Percentiles rank a stretch among this genome's conserved stretches.
Evolutionary conservation across 2,888 invertebrate genomes (phyloP).

Genomic region (Troilus luridus): DNA sequence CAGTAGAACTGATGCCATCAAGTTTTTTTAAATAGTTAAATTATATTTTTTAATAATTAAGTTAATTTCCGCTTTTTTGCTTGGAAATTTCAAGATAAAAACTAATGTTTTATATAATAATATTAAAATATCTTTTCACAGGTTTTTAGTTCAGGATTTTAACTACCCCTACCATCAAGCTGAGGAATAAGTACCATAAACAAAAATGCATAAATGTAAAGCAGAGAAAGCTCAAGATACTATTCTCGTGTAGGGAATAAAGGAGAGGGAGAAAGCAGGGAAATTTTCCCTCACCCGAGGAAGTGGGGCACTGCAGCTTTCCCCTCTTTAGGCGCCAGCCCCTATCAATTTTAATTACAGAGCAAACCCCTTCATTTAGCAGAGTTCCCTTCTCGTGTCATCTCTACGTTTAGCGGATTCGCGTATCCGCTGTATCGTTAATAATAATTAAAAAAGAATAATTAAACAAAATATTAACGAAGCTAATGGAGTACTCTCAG

Average conservation of each 20-base stretch:
- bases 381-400: not conserved
- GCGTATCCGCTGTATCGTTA: not conserved
- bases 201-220: not conserved
- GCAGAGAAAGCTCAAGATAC: not conserved
- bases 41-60: too few species aligned
- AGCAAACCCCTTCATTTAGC: not conserved
- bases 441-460: not conserved
- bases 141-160: too few species aligned
- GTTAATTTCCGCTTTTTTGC: too few species aligned
- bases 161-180: too few species aligned
- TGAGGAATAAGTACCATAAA: too few species aligned
- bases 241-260: not conserved
- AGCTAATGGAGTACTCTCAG: not conserved
- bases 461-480: not conserved
- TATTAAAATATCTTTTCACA: too few species aligned
- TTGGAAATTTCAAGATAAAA: too few species aligned
- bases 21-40: too few species aligned
- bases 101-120: too few species aligned
- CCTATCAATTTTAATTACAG: constrained; percentile 35
- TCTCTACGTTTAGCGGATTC: not conserved
- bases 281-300: not conserved
- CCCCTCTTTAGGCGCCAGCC: not conserved
- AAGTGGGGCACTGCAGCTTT: constrained; percentile 41
- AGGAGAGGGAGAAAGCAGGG: constrained; percentile 7
- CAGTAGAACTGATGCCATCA: too few species aligned